A percentile compares a stretch with the other conserved stretches of the same genome.
These are phyloP conservation scores for Phoeniculus purpureus DNA, from an alignment of 2,797 vertebrate species.

Conservation along the genomic window DNA sequence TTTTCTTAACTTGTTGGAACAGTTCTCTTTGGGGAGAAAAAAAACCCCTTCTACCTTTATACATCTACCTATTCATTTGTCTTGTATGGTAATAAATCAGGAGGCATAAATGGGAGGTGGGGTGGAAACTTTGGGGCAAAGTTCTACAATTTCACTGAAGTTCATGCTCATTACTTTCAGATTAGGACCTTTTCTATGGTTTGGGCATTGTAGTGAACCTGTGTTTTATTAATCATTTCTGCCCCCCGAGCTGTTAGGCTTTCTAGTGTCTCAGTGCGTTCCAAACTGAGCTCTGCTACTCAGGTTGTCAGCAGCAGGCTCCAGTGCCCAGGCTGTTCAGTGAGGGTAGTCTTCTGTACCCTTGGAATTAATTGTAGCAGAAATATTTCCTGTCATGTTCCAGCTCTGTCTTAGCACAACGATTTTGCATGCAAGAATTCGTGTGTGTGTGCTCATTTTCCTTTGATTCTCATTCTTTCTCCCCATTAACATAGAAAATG, in stretches of 20 bases:
- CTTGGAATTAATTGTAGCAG: not conserved
- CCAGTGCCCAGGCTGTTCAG: not conserved
- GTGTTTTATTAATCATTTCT: not conserved
- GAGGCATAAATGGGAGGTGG: slow-evolving; percentile 2
- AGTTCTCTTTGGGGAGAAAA: not conserved
- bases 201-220: not conserved
- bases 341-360: not conserved
- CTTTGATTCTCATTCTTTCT: slow-evolving; percentile 26
- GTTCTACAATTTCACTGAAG: not conserved
- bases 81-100: slow-evolving; percentile 42
- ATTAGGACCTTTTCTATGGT: not conserved
- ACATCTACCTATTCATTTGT: slow-evolving; percentile 48
- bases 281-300: not conserved
- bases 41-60: not conserved
- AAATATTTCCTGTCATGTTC: not conserved
- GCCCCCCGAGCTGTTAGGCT: not conserved
- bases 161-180: not conserved
- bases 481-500: slow-evolving; percentile 1
- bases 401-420: not conserved
- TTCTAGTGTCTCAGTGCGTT: not conserved
- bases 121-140: not conserved
- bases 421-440: not conserved
- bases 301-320: not conserved
- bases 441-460: not conserved
- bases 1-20: slow-evolving; percentile 53